Percentiles rank a stretch among this genome's conserved stretches.
Conservation (phyloP, 2,797 vertebrate genomes). For the Calcarius lapponicus region DNA sequence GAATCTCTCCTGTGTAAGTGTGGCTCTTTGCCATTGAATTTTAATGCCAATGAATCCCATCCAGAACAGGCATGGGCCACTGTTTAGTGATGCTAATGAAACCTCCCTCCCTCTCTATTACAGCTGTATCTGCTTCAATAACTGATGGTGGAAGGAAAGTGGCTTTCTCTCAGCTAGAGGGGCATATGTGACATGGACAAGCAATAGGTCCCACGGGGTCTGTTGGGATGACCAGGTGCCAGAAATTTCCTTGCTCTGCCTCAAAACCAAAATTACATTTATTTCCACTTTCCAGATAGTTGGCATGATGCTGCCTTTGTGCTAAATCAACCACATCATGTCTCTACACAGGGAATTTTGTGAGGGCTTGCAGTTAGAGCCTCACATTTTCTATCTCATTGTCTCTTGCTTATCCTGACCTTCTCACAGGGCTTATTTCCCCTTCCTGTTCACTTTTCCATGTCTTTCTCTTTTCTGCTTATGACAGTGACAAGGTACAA, state of each 20-base stretch:
- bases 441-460: neutral
- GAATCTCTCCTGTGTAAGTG: neutral
- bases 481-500: neutral
- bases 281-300: neutral
- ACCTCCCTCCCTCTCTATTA: neutral
- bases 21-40: neutral
- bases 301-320: neutral
- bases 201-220: fast-evolving
- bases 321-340: neutral
- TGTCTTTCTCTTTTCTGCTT: neutral
- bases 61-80: neutral
- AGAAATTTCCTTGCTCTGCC: neutral
- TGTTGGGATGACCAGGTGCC: neutral
- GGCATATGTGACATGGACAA: neutral
- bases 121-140: neutral
- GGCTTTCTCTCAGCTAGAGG: neutral
- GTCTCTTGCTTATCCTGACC: neutral
- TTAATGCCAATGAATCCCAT: neutral
- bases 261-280: neutral
- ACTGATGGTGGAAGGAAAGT: neutral
- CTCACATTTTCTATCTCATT: constrained; percentile 15
- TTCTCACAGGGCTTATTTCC: neutral
- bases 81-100: neutral
- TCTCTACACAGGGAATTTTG: neutral
- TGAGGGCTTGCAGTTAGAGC: neutral